Base-by-base conservation (phyloP, 2,797 vertebrate genomes). In the Ispidina picta region DNA sequence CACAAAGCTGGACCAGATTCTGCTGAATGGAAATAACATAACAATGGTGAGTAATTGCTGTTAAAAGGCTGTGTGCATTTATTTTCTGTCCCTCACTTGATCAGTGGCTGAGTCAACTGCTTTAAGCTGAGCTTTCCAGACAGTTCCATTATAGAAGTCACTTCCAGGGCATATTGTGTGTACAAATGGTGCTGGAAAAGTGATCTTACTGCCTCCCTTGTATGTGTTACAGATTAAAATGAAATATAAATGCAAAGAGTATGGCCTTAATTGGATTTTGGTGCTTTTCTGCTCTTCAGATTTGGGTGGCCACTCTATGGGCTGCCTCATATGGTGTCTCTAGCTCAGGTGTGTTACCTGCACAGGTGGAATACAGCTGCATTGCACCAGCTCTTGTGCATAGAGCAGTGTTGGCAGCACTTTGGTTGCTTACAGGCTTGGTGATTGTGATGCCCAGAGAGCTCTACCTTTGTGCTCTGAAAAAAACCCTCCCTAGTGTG, bases 21-120 rank as follows among this genome's bases (percentile, higher is more conserved):
- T 99, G 78, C 98, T 99, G 66, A 99, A 99, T 59, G 99, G 99
- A 94, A 99, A 99, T 86, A 99, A 99, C 97, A 99, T 99, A 97
- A 99, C 99, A 35, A 99, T 99, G 99, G 99, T 99, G 96, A 90
- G 97, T 94, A 9, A 20, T 64, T 1, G 1, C 10, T 22, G 21
- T 25, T 56, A 35, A 49, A 52, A 77, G 28, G 19, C 37, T 63
- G 51, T 7, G 5, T 37, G 26, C 5, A 2, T 66, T 63, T 35
- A 7, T 65, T 54, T 62, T 78, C 23, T 51, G 12, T 46, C 37
- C 72, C 29, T 62, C 37, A 74, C 26, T 58, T 1, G 1, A 28
- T 43, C 14, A 10, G 28, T 48, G 58, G 10, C 29, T 63, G 28
- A 58, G 9, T 41, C 29, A 46, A 4, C 29, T 63, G 5, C 22